Percentiles rank a stretch among this genome's conserved stretches.
These are phyloP conservation scores for Silurus asotus DNA, from an alignment of 2,113 vertebrate species.

Conservation along the genomic window DNA sequence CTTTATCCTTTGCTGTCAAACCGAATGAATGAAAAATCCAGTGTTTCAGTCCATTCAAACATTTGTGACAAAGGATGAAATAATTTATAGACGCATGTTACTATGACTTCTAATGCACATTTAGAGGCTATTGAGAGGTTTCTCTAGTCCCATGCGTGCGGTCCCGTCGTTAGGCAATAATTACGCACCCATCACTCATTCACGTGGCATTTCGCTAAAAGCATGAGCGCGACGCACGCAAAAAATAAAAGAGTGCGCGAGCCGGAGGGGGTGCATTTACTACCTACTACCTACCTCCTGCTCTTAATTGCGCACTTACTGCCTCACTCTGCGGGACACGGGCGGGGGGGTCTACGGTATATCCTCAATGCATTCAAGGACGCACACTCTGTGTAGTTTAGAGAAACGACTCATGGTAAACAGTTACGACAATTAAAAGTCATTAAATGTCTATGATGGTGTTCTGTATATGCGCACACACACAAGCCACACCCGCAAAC, in stretches of 20 bases:
- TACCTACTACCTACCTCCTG: constrained; percentile 27
- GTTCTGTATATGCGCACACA: background rate
- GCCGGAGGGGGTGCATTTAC: constrained; percentile 28
- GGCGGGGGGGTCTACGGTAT: background rate
- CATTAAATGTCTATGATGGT: background rate
- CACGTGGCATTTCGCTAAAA: constrained; percentile 78
- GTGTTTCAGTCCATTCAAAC: constrained; percentile 51
- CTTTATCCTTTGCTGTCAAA: constrained; percentile 51
- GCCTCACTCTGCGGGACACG: constrained; percentile 7
- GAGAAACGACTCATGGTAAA: background rate
- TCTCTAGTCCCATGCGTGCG: constrained; percentile 42
- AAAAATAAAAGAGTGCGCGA: constrained; percentile 36
- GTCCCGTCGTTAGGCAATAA: constrained; percentile 65
- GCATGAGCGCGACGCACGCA: constrained; percentile 55
- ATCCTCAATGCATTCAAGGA: background rate
- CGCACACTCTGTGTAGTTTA: background rate
- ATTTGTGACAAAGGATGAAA: constrained; percentile 47
- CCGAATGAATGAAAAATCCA: constrained; percentile 38
- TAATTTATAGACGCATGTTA: constrained; percentile 44
- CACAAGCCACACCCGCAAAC: background rate
- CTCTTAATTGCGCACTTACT: constrained; percentile 15
- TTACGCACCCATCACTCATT: constrained; percentile 64
- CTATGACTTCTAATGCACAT: constrained; percentile 57
- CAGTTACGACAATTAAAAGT: background rate
- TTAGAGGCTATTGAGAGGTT: constrained; percentile 54